A percentile compares a stretch with the other conserved stretches of the same genome.
Conservation (phyloP, 2,113 vertebrate species). For the Gymnobelideus leadbeateri region DNA sequence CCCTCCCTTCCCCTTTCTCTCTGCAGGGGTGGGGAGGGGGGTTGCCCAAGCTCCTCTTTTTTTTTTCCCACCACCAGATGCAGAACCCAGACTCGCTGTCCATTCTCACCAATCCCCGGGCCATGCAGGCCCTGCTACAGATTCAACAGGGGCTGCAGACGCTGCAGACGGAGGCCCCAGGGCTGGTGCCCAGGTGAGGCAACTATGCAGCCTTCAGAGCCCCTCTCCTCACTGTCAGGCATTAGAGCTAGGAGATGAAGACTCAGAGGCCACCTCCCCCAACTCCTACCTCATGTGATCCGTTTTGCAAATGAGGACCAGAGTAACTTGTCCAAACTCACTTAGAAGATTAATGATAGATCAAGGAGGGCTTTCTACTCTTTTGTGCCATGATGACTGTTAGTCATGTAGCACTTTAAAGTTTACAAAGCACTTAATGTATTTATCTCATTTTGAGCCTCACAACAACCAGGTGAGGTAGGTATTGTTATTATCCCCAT, state of each 20-base stretch:
- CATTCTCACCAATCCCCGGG: slow-evolving; percentile 96
- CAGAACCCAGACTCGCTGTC: slow-evolving; percentile 98
- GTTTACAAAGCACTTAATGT: neutral
- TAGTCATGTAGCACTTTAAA: neutral
- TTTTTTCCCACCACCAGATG: slow-evolving; percentile 87
- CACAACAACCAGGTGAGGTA: neutral
- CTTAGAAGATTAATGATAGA: neutral
- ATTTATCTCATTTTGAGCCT: neutral
- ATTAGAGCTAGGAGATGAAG: neutral
- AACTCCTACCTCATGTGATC: neutral
- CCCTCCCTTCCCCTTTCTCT: neutral
- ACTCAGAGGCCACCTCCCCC: too few relatives aligned
- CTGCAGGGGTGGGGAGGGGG: rapidly evolving
- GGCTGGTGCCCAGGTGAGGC: slow-evolving; percentile 94
- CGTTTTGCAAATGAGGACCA: neutral
- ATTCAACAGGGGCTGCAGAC: slow-evolving; percentile 99
- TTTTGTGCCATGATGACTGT: neutral
- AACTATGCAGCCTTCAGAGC: neutral
- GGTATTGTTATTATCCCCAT: neutral
- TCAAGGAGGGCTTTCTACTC: neutral
- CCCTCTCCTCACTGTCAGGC: neutral
- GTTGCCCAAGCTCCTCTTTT: neutral
- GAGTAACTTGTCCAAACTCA: neutral
- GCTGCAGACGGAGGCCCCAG: slow-evolving; percentile 96
- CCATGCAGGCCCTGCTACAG: slow-evolving; percentile 98